phyloP scores from a whole-genome alignment of 2,797 vertebrate species.

The Sebastes flavidus region DNA sequence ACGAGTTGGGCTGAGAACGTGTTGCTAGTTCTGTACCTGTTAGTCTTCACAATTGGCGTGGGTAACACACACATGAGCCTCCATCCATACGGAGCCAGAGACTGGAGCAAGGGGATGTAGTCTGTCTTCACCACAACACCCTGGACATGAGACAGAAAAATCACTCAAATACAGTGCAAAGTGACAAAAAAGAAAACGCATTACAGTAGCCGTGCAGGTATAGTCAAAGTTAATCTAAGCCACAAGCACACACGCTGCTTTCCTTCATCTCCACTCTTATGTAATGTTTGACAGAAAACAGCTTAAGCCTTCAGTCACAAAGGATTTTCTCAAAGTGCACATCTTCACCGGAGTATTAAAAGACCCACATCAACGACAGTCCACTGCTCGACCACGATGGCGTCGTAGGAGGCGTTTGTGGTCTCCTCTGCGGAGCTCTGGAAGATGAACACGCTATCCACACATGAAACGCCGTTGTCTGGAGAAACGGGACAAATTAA shows the following conservation, averaged over 20 bases:
- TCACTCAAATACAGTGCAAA: neutral
- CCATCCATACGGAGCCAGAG: conserved; percentile 92
- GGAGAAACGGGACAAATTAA: conserved; percentile 48
- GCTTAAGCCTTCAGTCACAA: conserved; percentile 26
- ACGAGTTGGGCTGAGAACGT: too few species aligned
- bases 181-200: neutral
- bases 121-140: conserved; percentile 91
- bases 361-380: conserved; percentile 87
- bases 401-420: conserved; percentile 86
- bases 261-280: conserved; percentile 7
- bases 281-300: conserved; percentile 33
- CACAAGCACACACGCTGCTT: neutral
- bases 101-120: conserved; percentile 93
- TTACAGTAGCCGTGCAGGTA: neutral
- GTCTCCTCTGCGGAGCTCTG: conserved; percentile 86
- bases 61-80: conserved; percentile 94
- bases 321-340: conserved; percentile 27
- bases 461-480: conserved; percentile 86
- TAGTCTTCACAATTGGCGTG: conserved; percentile 91
- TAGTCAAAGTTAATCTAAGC: neutral
- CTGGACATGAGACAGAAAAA: conserved; percentile 67
- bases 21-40: conserved; percentile 84
- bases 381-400: conserved; percentile 98
- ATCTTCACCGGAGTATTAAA: conserved; percentile 32
- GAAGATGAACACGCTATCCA: conserved; percentile 95